Base-by-base conservation (phyloP, 2,113 vertebrate species). In the Catharus minimus region DNA sequence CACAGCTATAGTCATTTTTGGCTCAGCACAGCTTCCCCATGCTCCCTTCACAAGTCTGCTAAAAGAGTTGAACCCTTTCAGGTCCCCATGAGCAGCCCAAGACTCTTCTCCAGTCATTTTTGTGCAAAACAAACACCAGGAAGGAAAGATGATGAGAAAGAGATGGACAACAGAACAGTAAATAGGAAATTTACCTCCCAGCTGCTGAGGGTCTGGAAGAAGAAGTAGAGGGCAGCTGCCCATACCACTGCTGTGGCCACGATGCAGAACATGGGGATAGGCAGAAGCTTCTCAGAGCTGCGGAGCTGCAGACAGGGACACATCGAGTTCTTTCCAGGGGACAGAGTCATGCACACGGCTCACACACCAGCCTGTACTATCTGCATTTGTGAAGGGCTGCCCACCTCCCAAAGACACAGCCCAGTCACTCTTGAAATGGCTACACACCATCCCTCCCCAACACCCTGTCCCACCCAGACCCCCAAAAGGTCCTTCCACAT, bases 181-280 rank as follows among this genome's bases (percentile, higher is more conserved):
- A 86, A 82, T 76, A 9, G 10, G 7, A 84, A 85, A n/a, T 75
- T 97, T 96, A 98, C 98, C 98, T 98, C 98, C 98, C 98, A 98
- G 94, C 98, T 98, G 94, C 98, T 98, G 74, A 98, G 98, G 80
- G 88, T 98, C 96, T 98, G 98, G 95, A 98, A 98, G 97, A 98
- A 98, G 82, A 98, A 98, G 74, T 98, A 98, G 41, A 98, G 96
- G 27, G 98, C 97, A 0, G 98, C 93, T 2, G 96, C 97, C 98
- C 98, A 98, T 75, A 98, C 61, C 41, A 97, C 96, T 1, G 95
- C 97, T 0, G 98, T 98, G 94, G 98, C 97, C 52, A 98, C 27
- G 0, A 98, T 98, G 84, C 98, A 98, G 96, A 98, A 97, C 27
- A 98, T 69, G 0, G 98, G 98, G 14, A 97, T 92, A 0, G 88